Base-by-base conservation (phyloP, 2,113 vertebrate species). In the Indicator indicator region DNA sequence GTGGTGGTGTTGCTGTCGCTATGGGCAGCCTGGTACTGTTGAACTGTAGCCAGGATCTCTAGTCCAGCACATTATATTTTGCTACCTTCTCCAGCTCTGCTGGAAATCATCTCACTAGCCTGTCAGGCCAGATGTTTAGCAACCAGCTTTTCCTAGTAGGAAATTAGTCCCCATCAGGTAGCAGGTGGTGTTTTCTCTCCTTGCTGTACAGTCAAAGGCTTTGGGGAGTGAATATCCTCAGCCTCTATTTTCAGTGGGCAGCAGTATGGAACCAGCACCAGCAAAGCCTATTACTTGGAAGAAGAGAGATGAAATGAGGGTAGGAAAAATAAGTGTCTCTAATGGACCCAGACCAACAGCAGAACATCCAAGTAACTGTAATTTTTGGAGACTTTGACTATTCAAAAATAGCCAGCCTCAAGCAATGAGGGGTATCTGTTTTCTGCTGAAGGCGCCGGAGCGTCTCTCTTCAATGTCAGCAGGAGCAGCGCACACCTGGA, bases 51-150 rank as follows among this genome's bases (percentile, higher is more conserved):
- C 88, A 95, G 69, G 33, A n/a, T 88, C 86, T 92, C 63, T 50
- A 78, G 65, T 26, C 82, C 73, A 80, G 72, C 5, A 1, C 26
- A 12, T 16, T 63, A 69, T 27, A 24, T 93, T 86, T 65, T 93
- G 54, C 58, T 86, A 81, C 67, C 67, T 96, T 80, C 67, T 78
- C 42, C 62, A 86, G 56, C 80, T 90, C 92, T 88, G 93, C 65
- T 95, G 93, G 91, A 93, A 91, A 63, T 18, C 85, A 81, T 74
- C 91, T 90, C 3, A 0, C 71, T 85, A 62, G 59, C 18, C 83
- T 91, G 83, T 77, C 69, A 71, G 85, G 72, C 87, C 94, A 96
- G 94, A 94, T 94, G 95, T 95, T 95, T 74, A 95, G 82, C 85
- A 91, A 86, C 62, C 65, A 86, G 46, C 77, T 93, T 95, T 93